Evolutionary conservation across 2,797 vertebrate species (phyloP).

Genomic region (Danio jaintianensis): DNA sequence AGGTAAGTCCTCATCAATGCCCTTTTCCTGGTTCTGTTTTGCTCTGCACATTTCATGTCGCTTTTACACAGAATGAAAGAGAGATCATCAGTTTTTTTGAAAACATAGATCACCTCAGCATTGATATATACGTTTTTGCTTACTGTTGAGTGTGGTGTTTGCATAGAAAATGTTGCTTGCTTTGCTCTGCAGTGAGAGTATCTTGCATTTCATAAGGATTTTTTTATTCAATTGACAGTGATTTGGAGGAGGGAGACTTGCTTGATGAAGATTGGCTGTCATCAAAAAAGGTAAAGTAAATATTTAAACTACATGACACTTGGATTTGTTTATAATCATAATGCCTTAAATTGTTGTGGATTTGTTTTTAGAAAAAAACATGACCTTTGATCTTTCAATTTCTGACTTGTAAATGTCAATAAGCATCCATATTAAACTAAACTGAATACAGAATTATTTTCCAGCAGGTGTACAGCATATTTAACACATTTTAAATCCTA

Average conservation of each 20-base stretch:
- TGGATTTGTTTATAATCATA: no score
- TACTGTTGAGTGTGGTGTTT: background rate
- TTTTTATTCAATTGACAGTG: slow-evolving; percentile 76
- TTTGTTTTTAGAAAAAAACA: background rate
- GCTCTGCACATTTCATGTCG: background rate
- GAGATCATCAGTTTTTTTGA: background rate
- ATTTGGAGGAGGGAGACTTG: slow-evolving; percentile 95
- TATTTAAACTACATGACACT: background rate
- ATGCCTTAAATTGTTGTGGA: background rate
- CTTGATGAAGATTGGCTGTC: slow-evolving; percentile 92
- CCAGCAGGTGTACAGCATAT: background rate
- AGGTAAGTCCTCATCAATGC: slow-evolving; percentile 76
- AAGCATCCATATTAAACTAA: background rate
- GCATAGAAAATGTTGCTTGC: background rate
- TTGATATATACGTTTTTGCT: background rate
- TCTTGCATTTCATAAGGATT: background rate
- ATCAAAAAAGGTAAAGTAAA: slow-evolving; percentile 89
- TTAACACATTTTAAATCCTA: background rate
- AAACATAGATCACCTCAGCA: background rate
- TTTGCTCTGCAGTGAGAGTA: background rate
- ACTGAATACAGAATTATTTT: background rate
- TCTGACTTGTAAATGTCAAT: background rate
- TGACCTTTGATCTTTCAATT: background rate
- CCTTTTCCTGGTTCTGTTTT: background rate
- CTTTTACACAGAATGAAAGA: background rate